Base-by-base conservation (phyloP, 2,797 vertebrate species). In the Merluccius polli region DNA sequence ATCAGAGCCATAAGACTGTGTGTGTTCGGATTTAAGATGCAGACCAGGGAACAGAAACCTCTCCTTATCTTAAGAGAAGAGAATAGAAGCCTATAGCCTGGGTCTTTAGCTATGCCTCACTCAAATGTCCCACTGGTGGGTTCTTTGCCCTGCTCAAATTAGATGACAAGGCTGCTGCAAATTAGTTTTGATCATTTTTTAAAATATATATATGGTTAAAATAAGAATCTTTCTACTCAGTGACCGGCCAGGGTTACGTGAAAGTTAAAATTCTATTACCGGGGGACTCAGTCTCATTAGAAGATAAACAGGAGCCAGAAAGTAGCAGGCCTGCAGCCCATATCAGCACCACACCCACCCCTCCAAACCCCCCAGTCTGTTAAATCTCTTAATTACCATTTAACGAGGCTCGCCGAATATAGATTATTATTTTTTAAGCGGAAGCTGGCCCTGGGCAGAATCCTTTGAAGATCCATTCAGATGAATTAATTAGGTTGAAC, bases 381-480 rank as follows among this genome's bases (percentile, higher is more conserved):
- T 71, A 72, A 75, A 82, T 75, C 71, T 36, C 75, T 73, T 71
- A 8, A 75, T 77, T 78, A 79, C 33, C 73, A 44, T 74, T 77
- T 73, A 33, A 81, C 79, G 21, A 31, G 44, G 52, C 69, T 1
- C 35, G 70, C 52, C 0, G n/a, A 21, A 13, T 38, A n/a, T 21
- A 76, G 79, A 85, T 77, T 48, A 84, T 35, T 78, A 27, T 65
- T 73, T 71, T 76, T 76, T 48, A 41, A 74, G 75, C 71, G 59
- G 18, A 29, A 79, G 78, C 16, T 24, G 4, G 65, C 84, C 84
- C 4, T 74, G 21, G 78, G 82, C 78, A 7, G 65, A 44, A 13
- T 75, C 70, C 78, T 87, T 85, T 88, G 84, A 87, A 83, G 85
- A 79, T 76, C 0, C 7, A 38, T 73, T 83, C 79, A 77, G 31